Conservation (phyloP, 2,888 invertebrate genomes). For the Andricus curvator region DNA sequence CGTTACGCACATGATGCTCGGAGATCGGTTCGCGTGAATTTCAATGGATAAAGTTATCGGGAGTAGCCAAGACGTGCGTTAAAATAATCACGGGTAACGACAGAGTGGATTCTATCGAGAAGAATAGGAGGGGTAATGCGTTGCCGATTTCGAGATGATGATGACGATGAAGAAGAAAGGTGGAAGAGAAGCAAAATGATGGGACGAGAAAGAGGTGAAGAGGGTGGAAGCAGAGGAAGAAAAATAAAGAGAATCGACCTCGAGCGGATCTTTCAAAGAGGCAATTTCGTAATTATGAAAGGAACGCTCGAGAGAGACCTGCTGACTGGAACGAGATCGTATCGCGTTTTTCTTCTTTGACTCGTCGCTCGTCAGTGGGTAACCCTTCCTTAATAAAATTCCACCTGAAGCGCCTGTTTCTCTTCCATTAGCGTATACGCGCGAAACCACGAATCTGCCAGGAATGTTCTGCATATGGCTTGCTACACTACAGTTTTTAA, state of each 20-base stretch:
- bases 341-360: constrained; percentile 63
- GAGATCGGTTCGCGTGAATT: constrained; percentile 16
- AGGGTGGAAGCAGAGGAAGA: constrained; percentile 47
- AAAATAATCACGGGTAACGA: constrained; percentile 38
- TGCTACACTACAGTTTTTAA: background rate
- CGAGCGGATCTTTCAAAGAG: constrained; percentile 74
- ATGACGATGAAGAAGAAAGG: constrained; percentile 61
- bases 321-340: constrained; percentile 73
- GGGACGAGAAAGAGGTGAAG: constrained; percentile 45
- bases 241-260: constrained; percentile 62
- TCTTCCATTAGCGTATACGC: constrained; percentile 47
- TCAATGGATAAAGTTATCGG: constrained; percentile 38
- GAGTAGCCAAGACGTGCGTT: constrained; percentile 21
- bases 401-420: constrained; percentile 48
- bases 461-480: constrained; percentile 21
- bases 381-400: constrained; percentile 58
- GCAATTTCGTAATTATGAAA: constrained; percentile 77
- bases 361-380: constrained; percentile 56
- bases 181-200: constrained; percentile 37
- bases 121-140: constrained; percentile 60
- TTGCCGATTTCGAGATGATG: constrained; percentile 64
- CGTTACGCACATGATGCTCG: background rate
- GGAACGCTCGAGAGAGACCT: constrained; percentile 65
- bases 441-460: constrained; percentile 48
- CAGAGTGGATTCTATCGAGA: constrained; percentile 32